phyloP scores from a whole-genome alignment of 1,140 invertebrate species.

The Drosophila melanogaster region DNA sequence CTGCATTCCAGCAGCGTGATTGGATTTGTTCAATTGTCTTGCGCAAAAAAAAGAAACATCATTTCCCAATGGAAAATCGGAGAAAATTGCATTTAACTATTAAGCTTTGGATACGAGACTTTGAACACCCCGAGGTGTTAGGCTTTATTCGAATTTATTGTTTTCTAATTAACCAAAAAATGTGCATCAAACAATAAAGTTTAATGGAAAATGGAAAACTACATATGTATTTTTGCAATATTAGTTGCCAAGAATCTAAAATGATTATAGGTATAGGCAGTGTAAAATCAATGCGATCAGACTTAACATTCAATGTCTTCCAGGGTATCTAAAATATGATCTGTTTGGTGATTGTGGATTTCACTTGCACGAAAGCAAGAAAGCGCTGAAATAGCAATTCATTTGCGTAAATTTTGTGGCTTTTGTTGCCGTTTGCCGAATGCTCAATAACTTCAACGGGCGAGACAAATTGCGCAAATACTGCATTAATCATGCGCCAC shows the following conservation, averaged over 20 bases:
- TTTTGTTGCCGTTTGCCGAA: constrained; percentile 31
- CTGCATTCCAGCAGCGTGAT: constrained; percentile 67
- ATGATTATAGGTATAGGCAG: too few species aligned
- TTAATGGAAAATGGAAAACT: too few species aligned
- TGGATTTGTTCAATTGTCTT: constrained; percentile 68
- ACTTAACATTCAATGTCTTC: background rate
- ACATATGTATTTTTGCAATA: too few species aligned
- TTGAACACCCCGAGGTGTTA: background rate
- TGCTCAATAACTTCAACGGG: constrained; percentile 56
- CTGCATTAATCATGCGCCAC: constrained; percentile 63
- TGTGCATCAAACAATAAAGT: too few species aligned
- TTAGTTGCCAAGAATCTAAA: too few species aligned
- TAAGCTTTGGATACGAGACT: too few species aligned
- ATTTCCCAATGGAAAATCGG: constrained; percentile 25
- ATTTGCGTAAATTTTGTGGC: constrained; percentile 59
- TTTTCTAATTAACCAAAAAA: background rate
- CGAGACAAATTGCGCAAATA: constrained; percentile 69
- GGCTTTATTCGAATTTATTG: background rate
- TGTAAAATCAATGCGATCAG: background rate
- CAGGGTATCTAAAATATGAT: constrained; percentile 22
- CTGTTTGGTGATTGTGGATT: constrained; percentile 26
- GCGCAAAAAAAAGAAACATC: constrained; percentile 47
- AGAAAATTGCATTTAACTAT: constrained; percentile 13
- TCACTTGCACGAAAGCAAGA: constrained; percentile 54
- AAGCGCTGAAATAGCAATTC: constrained; percentile 73